phyloP scores from a whole-genome alignment of 2,797 vertebrate species.

The Ctenopoma multispine region DNA sequence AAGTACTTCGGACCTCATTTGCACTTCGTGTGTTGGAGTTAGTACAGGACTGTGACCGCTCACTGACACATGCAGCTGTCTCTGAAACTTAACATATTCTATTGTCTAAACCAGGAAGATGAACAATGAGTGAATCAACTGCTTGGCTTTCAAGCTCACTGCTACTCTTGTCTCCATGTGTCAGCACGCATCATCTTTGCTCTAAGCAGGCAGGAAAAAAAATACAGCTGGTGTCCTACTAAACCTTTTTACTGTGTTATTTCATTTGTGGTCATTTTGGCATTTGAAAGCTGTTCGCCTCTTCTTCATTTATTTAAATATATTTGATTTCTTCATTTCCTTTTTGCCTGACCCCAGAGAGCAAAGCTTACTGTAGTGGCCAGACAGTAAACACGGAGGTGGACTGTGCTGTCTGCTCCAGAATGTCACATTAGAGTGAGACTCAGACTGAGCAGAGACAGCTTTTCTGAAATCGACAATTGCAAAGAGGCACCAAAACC shows the following conservation, averaged over 20 bases:
- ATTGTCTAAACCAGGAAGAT: constrained; percentile 47
- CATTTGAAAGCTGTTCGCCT: constrained; percentile 38
- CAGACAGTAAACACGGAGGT: constrained; percentile 72
- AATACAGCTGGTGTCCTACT: constrained; percentile 60
- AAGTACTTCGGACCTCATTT: constrained; percentile 57
- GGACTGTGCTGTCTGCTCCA: constrained; percentile 61
- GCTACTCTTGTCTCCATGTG: constrained; percentile 56
- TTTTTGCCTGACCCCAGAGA: constrained; percentile 40
- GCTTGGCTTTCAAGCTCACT: constrained; percentile 49
- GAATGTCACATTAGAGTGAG: constrained; percentile 77
- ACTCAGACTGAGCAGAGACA: constrained; percentile 65
- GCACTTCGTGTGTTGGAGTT: constrained; percentile 55
- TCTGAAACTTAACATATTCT: constrained; percentile 47
- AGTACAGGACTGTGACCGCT: constrained; percentile 61
- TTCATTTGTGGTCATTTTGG: constrained; percentile 57
- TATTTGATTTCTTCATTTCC: constrained; percentile 39
- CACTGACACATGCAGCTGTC: constrained; percentile 73
- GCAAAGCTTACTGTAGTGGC: constrained; percentile 34
- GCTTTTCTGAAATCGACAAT: constrained; percentile 43
- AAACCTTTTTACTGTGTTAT: constrained; percentile 49
- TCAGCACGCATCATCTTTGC: constrained; percentile 59
- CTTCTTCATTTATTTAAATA: not conserved
- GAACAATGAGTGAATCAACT: constrained; percentile 71
- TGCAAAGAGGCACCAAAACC: constrained; percentile 38
- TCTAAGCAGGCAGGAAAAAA: constrained; percentile 36